These are phyloP conservation scores for Cossypha polioptera DNA, from an alignment of 2,797 vertebrate genomes.

Conservation along the genomic window DNA sequence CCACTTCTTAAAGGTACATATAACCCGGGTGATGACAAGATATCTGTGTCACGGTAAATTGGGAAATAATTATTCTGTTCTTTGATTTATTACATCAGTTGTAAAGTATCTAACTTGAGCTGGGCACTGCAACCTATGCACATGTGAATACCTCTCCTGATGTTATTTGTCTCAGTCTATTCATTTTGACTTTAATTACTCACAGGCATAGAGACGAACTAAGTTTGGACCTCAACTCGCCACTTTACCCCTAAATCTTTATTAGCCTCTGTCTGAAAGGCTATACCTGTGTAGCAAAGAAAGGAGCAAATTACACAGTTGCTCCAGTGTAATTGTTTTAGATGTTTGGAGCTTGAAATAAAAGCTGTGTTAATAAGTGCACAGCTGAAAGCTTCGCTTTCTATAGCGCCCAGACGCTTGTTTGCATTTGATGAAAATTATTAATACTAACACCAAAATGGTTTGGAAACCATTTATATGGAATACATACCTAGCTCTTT, in stretches of 20 bases:
- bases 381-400: constrained; percentile 52
- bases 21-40: constrained; percentile 25
- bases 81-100: constrained; percentile 68
- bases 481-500: constrained; percentile 76
- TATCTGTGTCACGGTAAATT: constrained; percentile 25
- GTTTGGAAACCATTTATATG: constrained; percentile 75
- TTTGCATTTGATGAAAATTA: constrained; percentile 77
- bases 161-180: neutral
- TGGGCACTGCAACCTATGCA: neutral
- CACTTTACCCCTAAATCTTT: constrained; percentile 54
- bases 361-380: constrained; percentile 75
- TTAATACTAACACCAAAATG: constrained; percentile 78
- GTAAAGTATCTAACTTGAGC: constrained; percentile 36
- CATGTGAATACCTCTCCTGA: neutral
- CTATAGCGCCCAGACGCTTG: constrained; percentile 62
- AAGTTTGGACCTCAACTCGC: neutral
- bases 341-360: constrained; percentile 71
- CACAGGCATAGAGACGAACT: neutral
- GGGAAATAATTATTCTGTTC: constrained; percentile 50
- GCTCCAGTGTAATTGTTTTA: constrained; percentile 71
- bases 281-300: constrained; percentile 48
- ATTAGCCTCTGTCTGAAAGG: constrained; percentile 39
- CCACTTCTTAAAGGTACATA: constrained; percentile 22
- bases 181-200: constrained; percentile 42
- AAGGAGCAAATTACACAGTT: constrained; percentile 42